Evolutionary conservation across 2,888 invertebrate species (phyloP), one percentile per base, ranked within the genome.

Genomic region (Crematogaster levior): DNA sequence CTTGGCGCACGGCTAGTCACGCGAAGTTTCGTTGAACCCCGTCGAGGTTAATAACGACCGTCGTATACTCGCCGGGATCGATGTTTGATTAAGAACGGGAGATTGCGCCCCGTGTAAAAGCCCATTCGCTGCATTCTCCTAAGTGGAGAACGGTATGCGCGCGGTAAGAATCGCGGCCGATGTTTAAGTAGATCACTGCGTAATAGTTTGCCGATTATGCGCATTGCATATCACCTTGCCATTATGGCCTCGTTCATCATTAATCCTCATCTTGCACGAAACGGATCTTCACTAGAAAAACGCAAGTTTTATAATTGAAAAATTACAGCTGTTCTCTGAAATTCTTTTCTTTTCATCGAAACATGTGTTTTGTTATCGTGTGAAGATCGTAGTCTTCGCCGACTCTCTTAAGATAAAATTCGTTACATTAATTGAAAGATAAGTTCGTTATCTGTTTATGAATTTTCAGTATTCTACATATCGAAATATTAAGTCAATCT

Each of bases 11-110:
- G 43, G 40, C 51, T 9, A 37, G 66, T 83, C 88, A 74, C 83
- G 85, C 68, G 0, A 87, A 43, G 77, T 81, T 79, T 34, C 85
- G 77, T 81, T 83, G 79, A 83, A 85, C 85, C 46, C 24, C n/a
- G 21, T 27, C 3, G 51, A 15, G 66, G 70, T 82, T 87, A 85
- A 85, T 73, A 84, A 74, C 79, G 21, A 37, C 43, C n/a, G n/a
- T 21, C 24, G 24, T 63, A 24, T 21, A 34, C 48, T 68, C 15
- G 40, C 18, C 10, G 37, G 53, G 80, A 87, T 87, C 85, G 72
- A 82, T 80, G 80, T 27, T 85, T 70, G 58, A 84, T 86, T 60
- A 70, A 85, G 56, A 27, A 51, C 58, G 51, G 24, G 56, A 46
- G 80, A 61, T 66, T 53, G 21, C 27, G 9, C n/a, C 43, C 24